A percentile compares a stretch with the other conserved stretches of the same genome.
These are phyloP conservation scores for Empidonax traillii DNA, from an alignment of 2,113 vertebrate species.

Conservation along the genomic window DNA sequence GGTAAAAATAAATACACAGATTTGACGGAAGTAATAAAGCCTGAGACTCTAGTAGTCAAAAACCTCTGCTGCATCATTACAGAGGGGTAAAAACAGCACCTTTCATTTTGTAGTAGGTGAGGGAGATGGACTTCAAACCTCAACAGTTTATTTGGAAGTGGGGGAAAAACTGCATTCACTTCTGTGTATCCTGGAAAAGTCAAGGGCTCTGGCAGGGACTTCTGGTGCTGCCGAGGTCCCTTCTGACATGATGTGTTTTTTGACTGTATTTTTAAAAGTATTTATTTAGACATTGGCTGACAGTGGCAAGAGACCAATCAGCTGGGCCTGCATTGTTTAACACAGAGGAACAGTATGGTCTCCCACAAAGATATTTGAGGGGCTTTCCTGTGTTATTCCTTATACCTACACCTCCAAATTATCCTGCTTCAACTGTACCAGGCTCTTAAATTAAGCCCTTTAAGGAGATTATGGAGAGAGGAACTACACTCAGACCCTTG, in stretches of 20 bases:
- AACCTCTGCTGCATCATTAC: not conserved
- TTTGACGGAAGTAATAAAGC: not conserved
- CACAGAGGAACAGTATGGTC: not conserved
- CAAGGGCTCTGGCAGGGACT: not conserved
- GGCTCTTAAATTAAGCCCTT: not conserved
- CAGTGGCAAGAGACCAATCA: not conserved
- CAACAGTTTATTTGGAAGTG: not conserved
- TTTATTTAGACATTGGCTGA: not conserved
- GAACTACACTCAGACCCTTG: not conserved
- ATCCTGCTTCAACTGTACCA: not conserved
- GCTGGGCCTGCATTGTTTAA: not conserved
- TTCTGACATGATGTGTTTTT: not conserved
- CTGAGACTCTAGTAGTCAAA: not conserved
- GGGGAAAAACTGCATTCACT: not conserved
- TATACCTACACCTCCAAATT: not conserved
- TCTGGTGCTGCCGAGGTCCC: not conserved
- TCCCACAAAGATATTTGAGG: not conserved
- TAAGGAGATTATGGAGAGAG: not conserved
- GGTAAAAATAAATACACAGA: not conserved
- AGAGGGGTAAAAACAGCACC: accelerated
- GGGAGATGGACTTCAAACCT: not conserved
- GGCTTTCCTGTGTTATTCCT: not conserved
- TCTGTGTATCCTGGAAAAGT: not conserved
- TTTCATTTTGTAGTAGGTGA: not conserved
- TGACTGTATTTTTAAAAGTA: not conserved